phyloP scores from a whole-genome alignment of 2,797 vertebrate species.

The Myotis planiceps region DNA sequence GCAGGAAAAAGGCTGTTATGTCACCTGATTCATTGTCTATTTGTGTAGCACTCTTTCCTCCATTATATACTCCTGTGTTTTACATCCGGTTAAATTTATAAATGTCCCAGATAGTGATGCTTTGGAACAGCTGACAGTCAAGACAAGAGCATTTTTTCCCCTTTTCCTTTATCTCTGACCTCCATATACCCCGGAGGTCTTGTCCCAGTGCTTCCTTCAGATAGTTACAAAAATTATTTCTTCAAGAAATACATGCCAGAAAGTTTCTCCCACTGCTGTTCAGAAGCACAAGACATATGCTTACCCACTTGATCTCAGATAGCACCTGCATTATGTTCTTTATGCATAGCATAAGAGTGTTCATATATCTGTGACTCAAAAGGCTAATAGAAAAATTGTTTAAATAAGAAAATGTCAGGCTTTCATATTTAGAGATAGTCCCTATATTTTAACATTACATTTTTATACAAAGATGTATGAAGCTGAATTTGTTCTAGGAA shows the following conservation, averaged over 20 bases:
- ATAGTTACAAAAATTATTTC: background rate
- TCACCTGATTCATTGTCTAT: conserved; percentile 43
- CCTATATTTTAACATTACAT: background rate
- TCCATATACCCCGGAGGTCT: background rate
- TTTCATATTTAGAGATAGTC: background rate
- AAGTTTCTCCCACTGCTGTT: background rate
- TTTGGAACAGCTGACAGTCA: background rate
- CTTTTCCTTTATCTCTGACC: background rate
- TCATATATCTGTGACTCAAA: background rate
- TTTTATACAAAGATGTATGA: background rate
- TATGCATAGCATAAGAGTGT: background rate
- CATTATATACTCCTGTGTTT: background rate
- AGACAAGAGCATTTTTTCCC: background rate
- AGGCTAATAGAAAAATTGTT: background rate
- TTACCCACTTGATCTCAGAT: background rate
- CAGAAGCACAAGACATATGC: background rate
- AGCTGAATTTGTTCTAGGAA: background rate
- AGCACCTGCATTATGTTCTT: background rate
- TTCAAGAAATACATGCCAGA: background rate
- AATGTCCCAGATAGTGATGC: background rate
- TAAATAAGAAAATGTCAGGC: background rate
- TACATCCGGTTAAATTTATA: background rate
- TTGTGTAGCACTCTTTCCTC: conserved; percentile 7
- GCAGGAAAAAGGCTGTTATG: conserved; percentile 12
- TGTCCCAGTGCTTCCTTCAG: background rate